A percentile compares a stretch with the other conserved stretches of the same genome.
Evolutionary conservation across 1,140 invertebrate genomes (phyloP).

Genomic region (Drosophila watanabei): DNA sequence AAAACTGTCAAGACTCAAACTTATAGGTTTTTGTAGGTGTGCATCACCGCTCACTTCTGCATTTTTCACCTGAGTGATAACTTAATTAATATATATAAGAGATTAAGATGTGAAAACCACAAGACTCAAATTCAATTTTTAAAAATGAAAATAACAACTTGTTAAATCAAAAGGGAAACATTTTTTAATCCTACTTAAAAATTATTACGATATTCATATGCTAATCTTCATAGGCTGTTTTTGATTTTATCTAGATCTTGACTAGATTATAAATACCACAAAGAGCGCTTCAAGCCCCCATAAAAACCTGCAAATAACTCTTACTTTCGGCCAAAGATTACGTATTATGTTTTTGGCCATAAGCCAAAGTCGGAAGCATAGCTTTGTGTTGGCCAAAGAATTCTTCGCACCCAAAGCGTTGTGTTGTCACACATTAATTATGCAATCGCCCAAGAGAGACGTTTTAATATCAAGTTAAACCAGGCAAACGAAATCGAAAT

Average conservation of each 20-base stretch:
- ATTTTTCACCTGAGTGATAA: constrained; percentile 17
- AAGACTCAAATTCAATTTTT: not conserved
- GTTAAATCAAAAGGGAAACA: not conserved
- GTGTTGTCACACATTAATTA: constrained; percentile 46
- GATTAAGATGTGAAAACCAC: not conserved
- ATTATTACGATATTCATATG: constrained; percentile 16
- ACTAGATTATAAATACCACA: not conserved
- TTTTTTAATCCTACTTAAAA: not conserved
- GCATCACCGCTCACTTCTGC: not conserved
- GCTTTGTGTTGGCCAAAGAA: constrained; percentile 2
- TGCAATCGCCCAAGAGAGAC: constrained; percentile 35
- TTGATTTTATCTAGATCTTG: constrained; percentile 1
- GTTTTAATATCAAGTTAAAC: constrained; percentile 47
- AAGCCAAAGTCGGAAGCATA: constrained; percentile 9
- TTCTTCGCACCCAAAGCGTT: not conserved
- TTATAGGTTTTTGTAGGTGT: not conserved
- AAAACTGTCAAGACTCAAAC: constrained; percentile 8
- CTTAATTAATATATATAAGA: not conserved
- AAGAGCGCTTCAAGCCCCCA: not conserved
- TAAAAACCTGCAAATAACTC: constrained; percentile 1
- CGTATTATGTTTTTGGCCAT: not conserved
- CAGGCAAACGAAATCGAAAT: constrained; percentile 44
- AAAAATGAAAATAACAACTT: not conserved
- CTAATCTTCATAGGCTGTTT: constrained; percentile 2
- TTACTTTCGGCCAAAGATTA: constrained; percentile 12